Percentiles rank a stretch among this genome's conserved stretches.
Evolutionary conservation across 2,888 invertebrate species (phyloP).

Genomic region (Noctua janthina): DNA sequence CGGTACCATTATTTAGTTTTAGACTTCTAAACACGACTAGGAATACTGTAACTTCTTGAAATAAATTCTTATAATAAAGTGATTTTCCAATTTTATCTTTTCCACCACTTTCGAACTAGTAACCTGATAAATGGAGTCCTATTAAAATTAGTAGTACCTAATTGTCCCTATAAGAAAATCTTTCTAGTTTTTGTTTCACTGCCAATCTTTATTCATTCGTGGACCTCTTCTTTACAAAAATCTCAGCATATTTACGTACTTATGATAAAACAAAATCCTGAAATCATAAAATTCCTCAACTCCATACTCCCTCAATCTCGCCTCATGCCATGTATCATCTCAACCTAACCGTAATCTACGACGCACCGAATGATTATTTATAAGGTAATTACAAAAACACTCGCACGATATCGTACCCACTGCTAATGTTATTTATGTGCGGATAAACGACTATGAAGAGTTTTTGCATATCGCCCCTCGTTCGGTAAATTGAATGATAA

Average conservation of each 20-base stretch:
- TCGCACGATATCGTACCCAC: conserved; percentile 84
- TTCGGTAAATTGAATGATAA: conserved; percentile 85
- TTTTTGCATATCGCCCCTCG: conserved; percentile 88
- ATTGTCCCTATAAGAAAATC: background rate
- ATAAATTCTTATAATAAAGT: too few species aligned
- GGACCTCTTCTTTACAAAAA: background rate
- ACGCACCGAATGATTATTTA: conserved; percentile 88
- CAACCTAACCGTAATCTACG: conserved; percentile 87
- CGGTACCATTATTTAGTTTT: background rate
- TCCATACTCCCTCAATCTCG: conserved; percentile 57
- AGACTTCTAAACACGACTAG: background rate
- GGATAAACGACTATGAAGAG: conserved; percentile 85
- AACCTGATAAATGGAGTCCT: background rate
- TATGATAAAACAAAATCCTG: conserved; percentile 7
- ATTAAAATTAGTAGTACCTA: background rate
- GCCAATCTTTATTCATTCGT: background rate
- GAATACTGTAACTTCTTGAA: background rate
- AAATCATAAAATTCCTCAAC: conserved; percentile 9
- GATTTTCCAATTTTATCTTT: background rate
- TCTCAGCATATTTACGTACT: background rate
- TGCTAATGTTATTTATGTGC: conserved; percentile 88
- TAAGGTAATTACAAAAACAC: conserved; percentile 90
- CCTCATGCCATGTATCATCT: conserved; percentile 80
- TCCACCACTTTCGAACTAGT: background rate
- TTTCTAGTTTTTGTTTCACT: background rate